A percentile compares a stretch with the other conserved stretches of the same genome.
phyloP scores from a whole-genome alignment of 1,140 invertebrate species.

The Drosophila pandora region DNA sequence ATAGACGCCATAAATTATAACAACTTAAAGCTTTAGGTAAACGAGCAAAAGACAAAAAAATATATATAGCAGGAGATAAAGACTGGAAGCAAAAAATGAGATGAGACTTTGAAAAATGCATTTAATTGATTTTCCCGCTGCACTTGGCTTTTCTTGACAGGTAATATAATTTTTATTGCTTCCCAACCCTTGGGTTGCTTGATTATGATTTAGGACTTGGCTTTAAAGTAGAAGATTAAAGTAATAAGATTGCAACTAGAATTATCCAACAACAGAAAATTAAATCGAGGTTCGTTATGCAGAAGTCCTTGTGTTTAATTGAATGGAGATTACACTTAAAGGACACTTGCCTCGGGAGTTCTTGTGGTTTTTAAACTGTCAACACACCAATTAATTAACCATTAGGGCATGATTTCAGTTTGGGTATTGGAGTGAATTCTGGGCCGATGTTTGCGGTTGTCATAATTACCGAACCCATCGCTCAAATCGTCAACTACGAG shows the following conservation, averaged over 20 bases:
- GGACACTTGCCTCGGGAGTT: slow-evolving; percentile 1
- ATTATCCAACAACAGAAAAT: neutral
- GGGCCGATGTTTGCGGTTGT: slow-evolving; percentile 51
- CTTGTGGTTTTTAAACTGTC: slow-evolving; percentile 50
- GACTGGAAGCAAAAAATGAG: slow-evolving; percentile 9
- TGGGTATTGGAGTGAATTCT: slow-evolving; percentile 3
- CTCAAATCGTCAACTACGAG: slow-evolving; percentile 29
- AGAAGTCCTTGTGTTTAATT: slow-evolving; percentile 4
- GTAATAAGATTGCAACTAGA: neutral
- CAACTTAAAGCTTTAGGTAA: slow-evolving; percentile 47
- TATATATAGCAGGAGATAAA: neutral
- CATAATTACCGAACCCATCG: slow-evolving; percentile 47
- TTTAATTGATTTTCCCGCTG: slow-evolving; percentile 71
- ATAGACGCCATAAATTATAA: slow-evolving; percentile 79
- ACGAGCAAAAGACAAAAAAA: slow-evolving; percentile 23
- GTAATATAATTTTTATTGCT: slow-evolving; percentile 48
- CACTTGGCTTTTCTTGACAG: slow-evolving; percentile 31
- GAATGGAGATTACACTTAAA: slow-evolving; percentile 17
- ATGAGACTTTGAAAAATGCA: slow-evolving; percentile 51
- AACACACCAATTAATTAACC: slow-evolving; percentile 65
- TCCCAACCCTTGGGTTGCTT: slow-evolving; percentile 1
- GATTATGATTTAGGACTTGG: slow-evolving; percentile 26
- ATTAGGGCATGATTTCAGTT: slow-evolving; percentile 37
- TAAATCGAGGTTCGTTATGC: neutral
- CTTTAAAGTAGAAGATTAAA: slow-evolving; percentile 1